Conservation (phyloP, 2,113 vertebrate genomes). For the Geococcyx californianus region DNA sequence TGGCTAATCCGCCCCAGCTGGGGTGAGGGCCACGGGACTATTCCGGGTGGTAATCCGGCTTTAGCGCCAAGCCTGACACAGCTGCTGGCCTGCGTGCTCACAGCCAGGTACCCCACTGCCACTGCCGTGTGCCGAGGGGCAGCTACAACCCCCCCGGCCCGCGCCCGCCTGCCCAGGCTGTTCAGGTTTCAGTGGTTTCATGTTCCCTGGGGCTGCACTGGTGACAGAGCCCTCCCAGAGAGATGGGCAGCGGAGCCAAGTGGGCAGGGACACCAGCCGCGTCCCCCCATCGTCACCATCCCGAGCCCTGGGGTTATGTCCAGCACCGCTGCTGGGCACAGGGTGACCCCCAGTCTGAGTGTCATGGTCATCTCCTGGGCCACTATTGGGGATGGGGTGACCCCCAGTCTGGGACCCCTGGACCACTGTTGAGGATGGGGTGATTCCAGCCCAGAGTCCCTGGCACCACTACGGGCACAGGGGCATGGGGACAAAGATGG, state of each 20-base stretch:
- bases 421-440: not conserved
- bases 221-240: not conserved
- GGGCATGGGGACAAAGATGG: not conserved
- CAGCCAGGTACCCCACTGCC: not conserved
- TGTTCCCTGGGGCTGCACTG: not conserved
- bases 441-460: not conserved
- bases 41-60: slow-evolving; percentile 58
- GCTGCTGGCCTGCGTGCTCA: slow-evolving; percentile 7
- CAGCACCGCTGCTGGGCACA: rapidly evolving
- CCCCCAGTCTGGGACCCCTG: too few relatives aligned
- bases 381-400: not conserved
- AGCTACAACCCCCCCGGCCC: not conserved
- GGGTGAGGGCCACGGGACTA: not conserved
- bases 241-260: not conserved
- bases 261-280: rapidly evolving
- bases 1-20: slow-evolving; percentile 4
- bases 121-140: not conserved
- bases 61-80: slow-evolving; percentile 18
- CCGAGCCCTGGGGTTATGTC: too few relatives aligned
- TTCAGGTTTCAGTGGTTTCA: not conserved
- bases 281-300: not conserved
- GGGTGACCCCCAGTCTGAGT: too few relatives aligned
- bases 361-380: too few relatives aligned
- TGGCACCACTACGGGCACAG: not conserved
- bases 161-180: not conserved